A percentile compares a stretch with the other conserved stretches of the same genome.
Evolutionary conservation across 2,797 vertebrate species (phyloP).

Genomic region (Prunella strophiata): DNA sequence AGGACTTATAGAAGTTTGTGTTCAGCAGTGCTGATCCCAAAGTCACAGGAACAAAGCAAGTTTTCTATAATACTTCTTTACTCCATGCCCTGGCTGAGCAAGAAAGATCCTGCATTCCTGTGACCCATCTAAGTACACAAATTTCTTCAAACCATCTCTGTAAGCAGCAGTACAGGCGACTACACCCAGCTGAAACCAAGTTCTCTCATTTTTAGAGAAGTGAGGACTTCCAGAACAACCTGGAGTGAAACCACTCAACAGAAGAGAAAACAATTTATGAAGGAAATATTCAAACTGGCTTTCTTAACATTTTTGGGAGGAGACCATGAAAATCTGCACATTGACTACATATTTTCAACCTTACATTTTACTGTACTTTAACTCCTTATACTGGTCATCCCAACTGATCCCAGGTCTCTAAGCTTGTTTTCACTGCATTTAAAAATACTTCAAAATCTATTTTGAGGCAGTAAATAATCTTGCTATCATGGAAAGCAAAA

Average conservation of each 20-base stretch:
- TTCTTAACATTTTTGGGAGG: background rate
- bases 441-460: background rate
- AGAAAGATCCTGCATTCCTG: background rate
- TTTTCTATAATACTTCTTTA: background rate
- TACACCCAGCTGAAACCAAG: background rate
- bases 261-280: background rate
- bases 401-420: background rate
- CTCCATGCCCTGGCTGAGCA: background rate
- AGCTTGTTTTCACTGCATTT: background rate
- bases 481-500: conserved; percentile 26
- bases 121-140: background rate
- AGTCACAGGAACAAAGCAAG: background rate
- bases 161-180: rapidly evolving
- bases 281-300: background rate
- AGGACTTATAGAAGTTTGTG: background rate
- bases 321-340: background rate
- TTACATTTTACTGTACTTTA: background rate
- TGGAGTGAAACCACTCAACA: background rate
- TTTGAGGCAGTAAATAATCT: conserved; percentile 29
- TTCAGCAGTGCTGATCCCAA: background rate
- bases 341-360: background rate
- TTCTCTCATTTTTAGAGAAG: background rate
- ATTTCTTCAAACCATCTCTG: background rate
- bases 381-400: background rate
- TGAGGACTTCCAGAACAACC: background rate